Evolutionary conservation across 2,113 vertebrate genomes (phyloP), one percentile per base, ranked within the genome.

Genomic region (Ameiurus melas): DNA sequence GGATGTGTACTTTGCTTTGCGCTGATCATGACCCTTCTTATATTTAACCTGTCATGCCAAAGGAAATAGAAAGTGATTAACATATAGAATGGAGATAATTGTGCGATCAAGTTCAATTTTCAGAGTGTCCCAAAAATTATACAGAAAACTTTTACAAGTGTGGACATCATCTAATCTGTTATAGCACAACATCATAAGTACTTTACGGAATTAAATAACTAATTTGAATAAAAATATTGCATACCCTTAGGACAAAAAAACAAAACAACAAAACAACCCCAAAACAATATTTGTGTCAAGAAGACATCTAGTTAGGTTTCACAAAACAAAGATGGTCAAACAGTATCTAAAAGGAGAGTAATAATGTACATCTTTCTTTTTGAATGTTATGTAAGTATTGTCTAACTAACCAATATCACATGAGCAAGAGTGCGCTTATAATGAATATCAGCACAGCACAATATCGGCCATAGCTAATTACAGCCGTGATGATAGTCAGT

Each of bases 1-100:
- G 33, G 96, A 88, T n/a, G 97, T 99, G 92, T 95, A 99, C 89
- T 98, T 96, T 51, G 96, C 91, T 89, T 97, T 97, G 84, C 95
- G 96, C 75, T 98, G 92, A 90, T 95, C 81, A 0, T 97, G 97
- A 60, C 98, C 98, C 93, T 99, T 98, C 94, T 99, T 99, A 94
- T 99, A 99, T 88, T 95, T 92, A 91, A 99, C 93, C 98, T 99
- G 43, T 47, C 43, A 93, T 9, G 62, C 53, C 27, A 81, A 68
- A 83, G 43, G 36, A 68, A 27, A 9, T 62, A 17, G 43, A 81
- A 30, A 91, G 39, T 88, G 57, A 75, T 87, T 51, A 89, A 36
- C 20, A 80, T 80, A 57, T 57, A 10, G 43, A 12, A 55, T 30
- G 16, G 16, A 27, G 5, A n/a, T 16, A 53, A n/a, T 25, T 79